Evolutionary conservation across 2,888 invertebrate species (phyloP).

Genomic region (Archips crataeganus): DNA sequence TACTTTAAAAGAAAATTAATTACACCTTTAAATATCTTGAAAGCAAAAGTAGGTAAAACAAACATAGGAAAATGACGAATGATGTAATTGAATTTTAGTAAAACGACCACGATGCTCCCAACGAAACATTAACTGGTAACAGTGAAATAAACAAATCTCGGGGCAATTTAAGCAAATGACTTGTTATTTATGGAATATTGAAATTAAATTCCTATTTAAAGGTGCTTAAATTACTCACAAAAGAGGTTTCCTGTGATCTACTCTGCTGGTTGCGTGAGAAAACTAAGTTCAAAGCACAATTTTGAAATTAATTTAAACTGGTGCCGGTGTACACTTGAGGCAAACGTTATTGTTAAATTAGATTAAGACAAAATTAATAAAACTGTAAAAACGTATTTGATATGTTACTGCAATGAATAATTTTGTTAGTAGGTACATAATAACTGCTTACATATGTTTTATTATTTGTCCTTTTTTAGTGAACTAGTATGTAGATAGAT

Average conservation of each 20-base stretch:
- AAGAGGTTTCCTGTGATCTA: constrained; percentile 46
- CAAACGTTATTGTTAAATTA: constrained; percentile 40
- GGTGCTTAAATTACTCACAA: constrained; percentile 30
- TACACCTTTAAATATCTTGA: not conserved
- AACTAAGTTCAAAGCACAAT: constrained; percentile 60
- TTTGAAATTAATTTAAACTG: constrained; percentile 70
- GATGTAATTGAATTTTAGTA: not conserved
- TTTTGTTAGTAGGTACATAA: no score
- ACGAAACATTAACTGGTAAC: not conserved
- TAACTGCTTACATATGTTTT: no score
- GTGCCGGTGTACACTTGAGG: constrained; percentile 58
- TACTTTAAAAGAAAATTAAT: not conserved
- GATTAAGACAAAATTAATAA: not conserved
- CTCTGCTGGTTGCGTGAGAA: constrained; percentile 65
- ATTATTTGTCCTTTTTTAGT: no score
- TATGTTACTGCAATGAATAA: no score
- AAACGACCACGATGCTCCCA: not conserved
- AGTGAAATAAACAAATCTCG: constrained; percentile 19
- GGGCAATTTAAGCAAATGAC: constrained; percentile 20
- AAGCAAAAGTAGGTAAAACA: not conserved
- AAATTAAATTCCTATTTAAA: constrained; percentile 31
- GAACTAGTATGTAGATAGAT: no score
- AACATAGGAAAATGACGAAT: not conserved
- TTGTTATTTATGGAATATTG: constrained; percentile 22
- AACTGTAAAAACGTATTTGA: not conserved